phyloP scores from a whole-genome alignment of 1,140 invertebrate genomes.

The Nephila pilipes region DNA sequence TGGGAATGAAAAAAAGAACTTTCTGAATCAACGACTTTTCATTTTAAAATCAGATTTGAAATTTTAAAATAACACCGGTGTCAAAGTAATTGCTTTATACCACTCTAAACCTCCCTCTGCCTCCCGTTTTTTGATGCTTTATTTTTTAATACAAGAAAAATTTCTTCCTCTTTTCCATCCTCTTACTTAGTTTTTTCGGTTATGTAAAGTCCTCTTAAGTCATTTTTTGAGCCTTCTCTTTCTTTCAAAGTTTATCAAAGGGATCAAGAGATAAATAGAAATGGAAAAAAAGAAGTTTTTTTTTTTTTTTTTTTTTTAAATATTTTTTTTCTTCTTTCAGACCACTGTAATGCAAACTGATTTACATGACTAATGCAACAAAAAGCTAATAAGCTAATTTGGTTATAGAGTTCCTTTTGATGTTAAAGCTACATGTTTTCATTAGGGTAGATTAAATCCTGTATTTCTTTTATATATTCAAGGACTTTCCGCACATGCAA shows the following conservation, averaged over 20 bases:
- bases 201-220: conserved; percentile 13
- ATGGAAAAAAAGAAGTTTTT: neutral
- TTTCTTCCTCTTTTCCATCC: neutral
- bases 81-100: conserved; percentile 53
- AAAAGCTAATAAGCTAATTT: conserved; percentile 36
- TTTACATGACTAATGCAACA: conserved; percentile 37
- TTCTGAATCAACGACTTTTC: conserved; percentile 34
- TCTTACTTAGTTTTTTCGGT: neutral
- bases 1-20: neutral
- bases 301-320: conserved; percentile 5
- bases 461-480: neutral
- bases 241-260: neutral
- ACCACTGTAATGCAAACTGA: neutral
- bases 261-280: conserved; percentile 17
- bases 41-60: conserved; percentile 45
- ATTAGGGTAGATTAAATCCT: conserved; percentile 42
- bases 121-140: neutral
- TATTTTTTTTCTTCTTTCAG: neutral
- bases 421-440: neutral
- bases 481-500: neutral
- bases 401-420: neutral
- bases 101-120: neutral
- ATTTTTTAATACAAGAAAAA: neutral
- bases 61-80: conserved; percentile 6
- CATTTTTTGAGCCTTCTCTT: neutral